These are phyloP conservation scores for Natrix natrix DNA, from an alignment of 2,797 vertebrate species.

Conservation along the genomic window DNA sequence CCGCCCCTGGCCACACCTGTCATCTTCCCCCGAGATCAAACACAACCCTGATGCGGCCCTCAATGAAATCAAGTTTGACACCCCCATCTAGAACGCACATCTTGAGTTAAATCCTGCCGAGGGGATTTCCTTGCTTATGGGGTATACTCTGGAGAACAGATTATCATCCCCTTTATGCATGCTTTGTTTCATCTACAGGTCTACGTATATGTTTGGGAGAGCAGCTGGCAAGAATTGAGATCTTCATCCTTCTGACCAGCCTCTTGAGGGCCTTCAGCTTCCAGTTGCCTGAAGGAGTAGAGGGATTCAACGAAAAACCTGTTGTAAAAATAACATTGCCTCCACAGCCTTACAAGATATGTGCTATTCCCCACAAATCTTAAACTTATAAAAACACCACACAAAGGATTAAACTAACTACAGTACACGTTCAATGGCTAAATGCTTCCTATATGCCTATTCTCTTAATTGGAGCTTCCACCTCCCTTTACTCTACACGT, in stretches of 20 bases:
- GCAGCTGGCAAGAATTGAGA: background rate
- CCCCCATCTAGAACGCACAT: too few species aligned
- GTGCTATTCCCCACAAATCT: conserved; percentile 4
- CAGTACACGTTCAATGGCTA: background rate
- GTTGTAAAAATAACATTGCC: background rate
- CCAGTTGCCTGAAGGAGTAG: background rate
- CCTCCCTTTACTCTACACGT: background rate
- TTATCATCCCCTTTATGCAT: background rate
- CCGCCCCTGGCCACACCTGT: too few species aligned
- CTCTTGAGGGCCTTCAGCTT: background rate
- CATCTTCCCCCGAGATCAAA: too few species aligned
- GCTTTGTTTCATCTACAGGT: background rate
- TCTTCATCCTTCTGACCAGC: background rate
- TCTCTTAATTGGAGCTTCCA: background rate
- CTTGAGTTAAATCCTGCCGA: background rate
- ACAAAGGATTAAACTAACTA: background rate
- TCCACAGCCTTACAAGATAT: background rate
- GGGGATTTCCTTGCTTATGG: background rate
- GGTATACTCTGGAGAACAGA: background rate
- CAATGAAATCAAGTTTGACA: too few species aligned
- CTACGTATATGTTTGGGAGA: background rate
- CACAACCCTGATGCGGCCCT: too few species aligned
- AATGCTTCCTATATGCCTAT: background rate
- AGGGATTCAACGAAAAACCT: background rate
- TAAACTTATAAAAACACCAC: background rate